Base-by-base conservation (phyloP, 2,113 vertebrate genomes). In the Caracal caracal region DNA sequence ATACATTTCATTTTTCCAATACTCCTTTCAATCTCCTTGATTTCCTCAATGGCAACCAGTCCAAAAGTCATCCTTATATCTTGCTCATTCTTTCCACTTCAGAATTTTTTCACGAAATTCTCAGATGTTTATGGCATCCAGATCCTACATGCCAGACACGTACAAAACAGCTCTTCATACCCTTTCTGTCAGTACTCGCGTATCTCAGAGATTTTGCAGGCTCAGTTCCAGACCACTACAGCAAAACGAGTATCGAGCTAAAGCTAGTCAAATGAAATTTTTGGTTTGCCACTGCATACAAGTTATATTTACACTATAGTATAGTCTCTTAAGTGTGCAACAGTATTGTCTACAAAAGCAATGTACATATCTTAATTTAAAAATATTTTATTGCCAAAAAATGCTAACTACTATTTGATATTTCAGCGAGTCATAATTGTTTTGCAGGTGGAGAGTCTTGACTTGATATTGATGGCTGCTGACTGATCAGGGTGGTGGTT, bases 1-100 rank as follows among this genome's bases (percentile, higher is more conserved):
- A 59, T 59, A 59, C 20, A 35, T 70, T 82, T 87, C 6, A 78
- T 88, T 93, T 93, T 94, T 83, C 22, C 26, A 73, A 20, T 2
- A 59, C 7, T 81, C 4, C 53, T 63, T 61, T 75, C 7, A 81
- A 24, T 75, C 20, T 68, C n/a, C 11, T 94, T 0, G 16, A 6
- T 76, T 78, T 24, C 15, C 17, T 66, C 26, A 56, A 3, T 47
- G 70, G 6, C 53, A 59, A 7, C 20, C 4, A 43, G 24, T 84
- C 10, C 11, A 70, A 10, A 76, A 56, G 26, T n/a, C 59, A 40
- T 8, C 53, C 9, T 68, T 56, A 19, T 35, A 35, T 68, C 7
- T 66, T 66, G 17, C 3, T 6, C 1, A 84, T 49, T 78, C 40
- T 56, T 70, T 1, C 28, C 26, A 71, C 19, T 7, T 83, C 6